Evolutionary conservation across 2,888 invertebrate species (phyloP).

Genomic region (Hyalella azteca): DNA sequence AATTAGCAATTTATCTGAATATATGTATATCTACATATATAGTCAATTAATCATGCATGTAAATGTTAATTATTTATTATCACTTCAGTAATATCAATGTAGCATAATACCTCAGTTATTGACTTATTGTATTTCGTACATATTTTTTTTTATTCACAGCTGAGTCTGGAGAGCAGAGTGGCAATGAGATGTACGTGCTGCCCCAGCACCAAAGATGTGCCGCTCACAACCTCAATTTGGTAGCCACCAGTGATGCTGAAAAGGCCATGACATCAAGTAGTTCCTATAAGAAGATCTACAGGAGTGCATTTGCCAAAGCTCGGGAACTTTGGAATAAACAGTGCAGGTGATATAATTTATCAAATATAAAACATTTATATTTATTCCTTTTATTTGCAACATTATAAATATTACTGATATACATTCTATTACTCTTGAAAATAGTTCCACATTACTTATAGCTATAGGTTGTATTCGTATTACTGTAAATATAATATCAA

Average conservation of each 20-base stretch:
- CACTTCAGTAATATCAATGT: not conserved
- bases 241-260: slow-evolving; percentile 30
- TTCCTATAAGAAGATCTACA: slow-evolving; percentile 31
- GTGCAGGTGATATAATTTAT: not conserved
- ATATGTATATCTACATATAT: too few relatives aligned
- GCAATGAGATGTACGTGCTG: not conserved
- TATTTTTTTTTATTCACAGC: not conserved
- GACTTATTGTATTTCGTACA: too few relatives aligned
- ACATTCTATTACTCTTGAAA: not conserved
- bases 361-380: not conserved
- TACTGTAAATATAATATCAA: slow-evolving; percentile 11
- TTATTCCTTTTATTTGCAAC: not conserved
- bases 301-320: slow-evolving; percentile 30
- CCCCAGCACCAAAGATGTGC: slow-evolving; percentile 27
- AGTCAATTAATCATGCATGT: too few relatives aligned
- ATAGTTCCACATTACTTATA: not conserved
- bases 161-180: not conserved
- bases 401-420: not conserved
- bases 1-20: too few relatives aligned
- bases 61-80: not conserved
- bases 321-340: slow-evolving; percentile 32
- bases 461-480: not conserved
- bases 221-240: slow-evolving; percentile 34
- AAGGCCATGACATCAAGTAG: slow-evolving; percentile 19
- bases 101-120: too few relatives aligned